phyloP scores from a whole-genome alignment of 1,140 invertebrate species.

The Gonatopus flavifemur region DNA sequence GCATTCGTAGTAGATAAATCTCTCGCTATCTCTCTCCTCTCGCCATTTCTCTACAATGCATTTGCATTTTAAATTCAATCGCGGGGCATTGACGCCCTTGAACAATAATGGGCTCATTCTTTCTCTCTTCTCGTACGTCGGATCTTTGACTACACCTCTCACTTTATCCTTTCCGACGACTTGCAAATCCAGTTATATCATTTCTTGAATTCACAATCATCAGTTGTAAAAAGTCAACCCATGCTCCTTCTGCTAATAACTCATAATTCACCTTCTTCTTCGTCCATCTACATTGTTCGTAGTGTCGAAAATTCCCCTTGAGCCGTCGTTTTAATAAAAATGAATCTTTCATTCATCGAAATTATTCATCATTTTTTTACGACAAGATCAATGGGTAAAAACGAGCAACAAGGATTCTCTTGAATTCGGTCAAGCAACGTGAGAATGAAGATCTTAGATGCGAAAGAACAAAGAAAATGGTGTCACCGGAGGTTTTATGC shows the following conservation, averaged over 20 bases:
- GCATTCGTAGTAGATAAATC: too few species aligned
- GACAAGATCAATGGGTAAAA: not conserved
- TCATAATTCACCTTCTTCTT: constrained; percentile 5
- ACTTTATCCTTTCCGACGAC: constrained; percentile 10
- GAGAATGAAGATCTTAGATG: too few species aligned
- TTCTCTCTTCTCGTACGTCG: not conserved
- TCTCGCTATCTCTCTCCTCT: not conserved
- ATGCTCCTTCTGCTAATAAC: constrained; percentile 13
- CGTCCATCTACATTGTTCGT: constrained; percentile 9
- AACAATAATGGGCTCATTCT: constrained; percentile 27
- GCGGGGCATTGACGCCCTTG: constrained; percentile 32
- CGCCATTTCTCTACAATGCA: constrained; percentile 21
- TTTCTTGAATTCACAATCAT: constrained; percentile 21
- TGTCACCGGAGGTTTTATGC: too few species aligned
- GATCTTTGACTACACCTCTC: not conserved
- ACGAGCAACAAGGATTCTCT: not conserved
- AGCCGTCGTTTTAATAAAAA: not conserved
- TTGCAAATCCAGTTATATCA: constrained; percentile 33
- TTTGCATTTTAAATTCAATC: constrained; percentile 37
- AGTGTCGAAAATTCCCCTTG: constrained; percentile 11
- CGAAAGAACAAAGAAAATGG: too few species aligned
- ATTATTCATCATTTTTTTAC: not conserved
- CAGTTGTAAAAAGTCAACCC: constrained; percentile 13
- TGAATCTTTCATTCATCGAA: not conserved
- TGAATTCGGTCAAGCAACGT: not conserved